Base-by-base conservation (phyloP, 2,888 invertebrate species). In the Eupithecia subumbrata region DNA sequence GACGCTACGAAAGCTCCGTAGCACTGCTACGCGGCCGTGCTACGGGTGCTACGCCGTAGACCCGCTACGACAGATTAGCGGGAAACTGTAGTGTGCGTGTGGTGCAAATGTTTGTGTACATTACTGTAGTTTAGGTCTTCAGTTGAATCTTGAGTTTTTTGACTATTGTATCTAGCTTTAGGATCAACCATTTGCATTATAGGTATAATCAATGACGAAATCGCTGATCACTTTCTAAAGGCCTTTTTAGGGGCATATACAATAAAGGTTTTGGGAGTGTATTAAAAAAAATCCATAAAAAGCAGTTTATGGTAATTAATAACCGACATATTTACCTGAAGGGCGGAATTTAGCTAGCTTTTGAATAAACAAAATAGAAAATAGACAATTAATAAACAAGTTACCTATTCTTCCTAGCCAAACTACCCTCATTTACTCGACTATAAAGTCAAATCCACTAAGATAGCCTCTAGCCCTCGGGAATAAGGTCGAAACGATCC, bases 401-500 rank as follows among this genome's bases (percentile, higher is more conserved):
- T 11, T 9, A 22, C n/a, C 8, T 22, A 3, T 56, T 56, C 56
- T 22, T 56, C 9, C 8, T 9, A 52, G 3, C 0, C 1, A 48
- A 48, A 48, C 48, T 48, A 78, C 77, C 78, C 72, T 78, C 81
- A 81, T 77, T 82, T 78, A 71, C 63, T 9, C 69, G 75, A 75
- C 79, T 76, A 69, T 52, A 40, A 64, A 56, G 18, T 40, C 73
- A 37, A 11, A 56, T 40, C 40, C 25, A 12, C 12, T 60, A 86
- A 83, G 82, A 74, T 68, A 74, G 77, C 75, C 74, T 76, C 74
- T 84, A 83, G 76, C 16, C 12, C 69, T 30, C 52, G 69, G 25
- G 14, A 2, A 76, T 73, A 84, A 72, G 75, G 80, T 81, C 76
- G 72, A 78, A 79, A 76, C 69, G 73, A 74, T 48, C 63, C 73